phyloP scores from a whole-genome alignment of 1,140 invertebrate species.

The Plutomurus gul region DNA sequence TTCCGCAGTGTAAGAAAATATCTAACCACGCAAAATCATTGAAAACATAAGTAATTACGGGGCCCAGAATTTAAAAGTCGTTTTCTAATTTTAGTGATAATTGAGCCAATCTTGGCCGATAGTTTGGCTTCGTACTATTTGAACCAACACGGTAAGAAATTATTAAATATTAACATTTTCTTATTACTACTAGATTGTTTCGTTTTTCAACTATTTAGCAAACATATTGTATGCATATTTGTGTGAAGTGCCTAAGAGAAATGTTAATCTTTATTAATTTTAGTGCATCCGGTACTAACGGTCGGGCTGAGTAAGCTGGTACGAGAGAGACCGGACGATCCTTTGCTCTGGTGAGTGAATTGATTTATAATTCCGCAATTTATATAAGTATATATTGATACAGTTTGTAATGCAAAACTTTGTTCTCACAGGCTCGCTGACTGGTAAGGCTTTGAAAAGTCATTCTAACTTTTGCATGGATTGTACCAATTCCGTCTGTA shows the following conservation, averaged over 20 bases:
- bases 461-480: too few species aligned
- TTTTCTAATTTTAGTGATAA: slow-evolving; percentile 63
- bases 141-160: slow-evolving; percentile 63
- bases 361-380: neutral
- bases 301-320: slow-evolving; percentile 69
- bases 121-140: slow-evolving; percentile 70
- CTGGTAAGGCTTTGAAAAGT: too few species aligned
- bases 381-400: neutral
- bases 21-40: neutral
- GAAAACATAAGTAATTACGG: neutral
- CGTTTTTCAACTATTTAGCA: too few species aligned
- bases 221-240: too few species aligned
- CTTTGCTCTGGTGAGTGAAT: slow-evolving; percentile 63
- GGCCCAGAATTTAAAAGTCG: neutral
- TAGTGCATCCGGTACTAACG: slow-evolving; percentile 69
- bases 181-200: too few species aligned
- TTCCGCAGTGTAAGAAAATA: slow-evolving; percentile 72
- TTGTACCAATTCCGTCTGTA: too few species aligned
- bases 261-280: too few species aligned
- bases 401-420: neutral
- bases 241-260: too few species aligned
- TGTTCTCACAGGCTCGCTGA: too few species aligned
- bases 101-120: slow-evolving; percentile 64
- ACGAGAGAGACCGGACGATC: slow-evolving; percentile 72
- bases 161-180: too few species aligned